phyloP scores from a whole-genome alignment of 2,113 vertebrate species.

The Toxotes chatareus region DNA sequence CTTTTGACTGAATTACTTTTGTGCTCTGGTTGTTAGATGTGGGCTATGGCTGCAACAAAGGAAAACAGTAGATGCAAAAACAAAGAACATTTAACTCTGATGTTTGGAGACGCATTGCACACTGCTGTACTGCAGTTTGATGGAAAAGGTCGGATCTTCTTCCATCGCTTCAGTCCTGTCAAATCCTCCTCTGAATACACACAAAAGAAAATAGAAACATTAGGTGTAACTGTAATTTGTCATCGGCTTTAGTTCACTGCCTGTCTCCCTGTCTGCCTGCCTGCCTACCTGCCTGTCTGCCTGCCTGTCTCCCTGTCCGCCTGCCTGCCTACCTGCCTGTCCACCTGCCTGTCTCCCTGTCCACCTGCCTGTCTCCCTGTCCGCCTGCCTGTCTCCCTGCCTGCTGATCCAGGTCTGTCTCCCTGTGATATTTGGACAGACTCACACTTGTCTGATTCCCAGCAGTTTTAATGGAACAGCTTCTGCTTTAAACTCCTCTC shows the following conservation, averaged over 20 bases:
- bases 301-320: no score
- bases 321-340: no score
- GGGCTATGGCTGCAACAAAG: no score
- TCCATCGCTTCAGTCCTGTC: no score
- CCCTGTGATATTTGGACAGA: constrained; percentile 17
- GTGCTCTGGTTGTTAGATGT: background rate
- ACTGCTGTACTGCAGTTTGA: background rate
- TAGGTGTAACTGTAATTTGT: background rate
- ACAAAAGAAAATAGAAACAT: background rate
- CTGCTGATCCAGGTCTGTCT: constrained; percentile 15
- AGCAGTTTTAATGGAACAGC: constrained; percentile 51
- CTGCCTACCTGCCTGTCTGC: no score
- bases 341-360: no score
- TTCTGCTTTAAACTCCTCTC: constrained; percentile 53
- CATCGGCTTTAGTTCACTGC: background rate
- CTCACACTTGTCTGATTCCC: constrained; percentile 34
- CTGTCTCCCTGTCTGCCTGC: no score
- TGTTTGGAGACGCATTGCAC: background rate
- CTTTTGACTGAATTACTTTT: background rate
- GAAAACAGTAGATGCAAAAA: background rate
- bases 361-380: no score
- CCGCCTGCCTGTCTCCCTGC: background rate
- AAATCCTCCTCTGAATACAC: background rate
- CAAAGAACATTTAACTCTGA: background rate
- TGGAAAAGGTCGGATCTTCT: background rate